Base-by-base conservation (phyloP, 2,113 vertebrate genomes). In the Carettochelys insculpta region DNA sequence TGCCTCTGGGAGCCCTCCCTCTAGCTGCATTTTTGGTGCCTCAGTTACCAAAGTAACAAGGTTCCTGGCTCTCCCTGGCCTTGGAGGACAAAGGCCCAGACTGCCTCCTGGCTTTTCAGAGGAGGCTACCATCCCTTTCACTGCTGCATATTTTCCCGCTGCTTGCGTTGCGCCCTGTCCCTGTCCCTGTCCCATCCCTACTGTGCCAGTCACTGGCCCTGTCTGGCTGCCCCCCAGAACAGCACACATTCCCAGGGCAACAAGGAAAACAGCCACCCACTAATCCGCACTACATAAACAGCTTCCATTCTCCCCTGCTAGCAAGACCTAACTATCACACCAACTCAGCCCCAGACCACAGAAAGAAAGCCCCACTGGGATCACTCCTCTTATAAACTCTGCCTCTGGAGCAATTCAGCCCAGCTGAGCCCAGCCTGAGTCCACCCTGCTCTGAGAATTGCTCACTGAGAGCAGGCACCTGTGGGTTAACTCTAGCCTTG, bases 291-390 rank as follows among this genome's bases (percentile, higher is more conserved):
- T 65, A 19, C 5, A 16, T 8, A 65, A 11, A 13, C 8, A 11
- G 4, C 12, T 4, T 45, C 12, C 24, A n/a, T n/a, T n/a, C 24
- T 16, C 12, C 25, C 24, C 5, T n/a, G n/a, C 10, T 6, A 41
- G n/a, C 19, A 17, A 38, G 61, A 3, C 61, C n/a, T 38, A 11
- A 68, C 6, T 25, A 13, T 24, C 2, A 22, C 41, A 27, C 68
- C 43, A 6, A 6, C 41, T 45, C 71, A 75, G 41, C 24, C 24
- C 71, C 22, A 27, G 6, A 75, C 24, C 3, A 22, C 13, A 12
- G 31, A n/a, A 13, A 5, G 31, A n/a, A n/a, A 10, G 7, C 8
- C 1, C n/a, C 10, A 17, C 12, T 38, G 12, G 8, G 45, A 11
- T 25, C 56, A 31, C 47, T 7, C 47, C 22, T 82, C 16, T 34